Percentiles rank a stretch among this genome's conserved stretches.
Conservation (phyloP, 2,888 invertebrate genomes). For the Polyommatus icarus region DNA sequence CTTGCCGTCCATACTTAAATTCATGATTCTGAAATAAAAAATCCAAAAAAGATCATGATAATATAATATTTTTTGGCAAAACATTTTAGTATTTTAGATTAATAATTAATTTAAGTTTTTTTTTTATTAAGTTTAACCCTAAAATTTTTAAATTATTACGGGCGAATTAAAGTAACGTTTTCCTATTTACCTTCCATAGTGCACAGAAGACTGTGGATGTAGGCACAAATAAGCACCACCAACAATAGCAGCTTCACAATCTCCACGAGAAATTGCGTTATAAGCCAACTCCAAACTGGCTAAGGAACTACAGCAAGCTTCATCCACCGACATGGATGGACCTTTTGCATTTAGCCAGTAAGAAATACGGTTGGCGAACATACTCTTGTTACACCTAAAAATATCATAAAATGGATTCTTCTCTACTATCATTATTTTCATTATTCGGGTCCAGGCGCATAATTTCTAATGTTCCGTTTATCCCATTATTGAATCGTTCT, state of each 20-base stretch:
- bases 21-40: slow-evolving; percentile 45
- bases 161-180: background rate
- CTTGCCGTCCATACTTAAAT: slow-evolving; percentile 86
- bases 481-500: too few relatives aligned
- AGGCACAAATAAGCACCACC: slow-evolving; percentile 78
- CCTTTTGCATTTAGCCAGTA: slow-evolving; percentile 59
- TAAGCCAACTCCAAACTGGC: slow-evolving; percentile 52
- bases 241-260: slow-evolving; percentile 77
- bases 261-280: slow-evolving; percentile 49
- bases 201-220: slow-evolving; percentile 60
- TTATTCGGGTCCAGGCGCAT: too few relatives aligned
- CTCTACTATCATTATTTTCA: too few relatives aligned
- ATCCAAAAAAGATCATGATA: slow-evolving; percentile 24
- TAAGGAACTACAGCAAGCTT: slow-evolving; percentile 50
- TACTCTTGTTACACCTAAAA: slow-evolving; percentile 49
- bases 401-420: background rate
- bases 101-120: too few relatives aligned
- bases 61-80: too few relatives aligned
- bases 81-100: too few relatives aligned
- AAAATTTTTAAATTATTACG: too few relatives aligned
- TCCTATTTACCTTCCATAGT: slow-evolving; percentile 38
- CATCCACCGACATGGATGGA: slow-evolving; percentile 53
- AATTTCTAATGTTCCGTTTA: too few relatives aligned
- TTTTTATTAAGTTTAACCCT: too few relatives aligned
- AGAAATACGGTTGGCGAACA: slow-evolving; percentile 60